Conservation (phyloP, 1,140 invertebrate genomes). For the Rhagoletis pomonella region DNA sequence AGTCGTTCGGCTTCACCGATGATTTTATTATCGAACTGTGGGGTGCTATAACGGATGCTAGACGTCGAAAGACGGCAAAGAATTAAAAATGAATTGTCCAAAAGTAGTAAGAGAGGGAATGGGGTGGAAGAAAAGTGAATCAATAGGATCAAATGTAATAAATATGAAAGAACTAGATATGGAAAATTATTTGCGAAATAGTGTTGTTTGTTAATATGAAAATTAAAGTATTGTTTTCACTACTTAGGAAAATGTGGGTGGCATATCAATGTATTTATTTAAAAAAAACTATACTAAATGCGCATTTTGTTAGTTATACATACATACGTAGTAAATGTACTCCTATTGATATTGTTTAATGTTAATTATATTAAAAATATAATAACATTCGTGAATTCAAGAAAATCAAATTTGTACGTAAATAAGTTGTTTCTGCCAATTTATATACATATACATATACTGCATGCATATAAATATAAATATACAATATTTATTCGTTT, state of each 20-base stretch:
- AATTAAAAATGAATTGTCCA: constrained; percentile 41
- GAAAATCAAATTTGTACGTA: constrained; percentile 28
- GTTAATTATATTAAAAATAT: neutral
- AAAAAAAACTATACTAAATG: neutral
- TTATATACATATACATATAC: constrained; percentile 1
- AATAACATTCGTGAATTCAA: no score
- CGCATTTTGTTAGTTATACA: constrained; percentile 37
- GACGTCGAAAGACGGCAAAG: constrained; percentile 79
- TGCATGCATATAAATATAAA: neutral
- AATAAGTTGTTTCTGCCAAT: constrained; percentile 11
- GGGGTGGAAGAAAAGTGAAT: neutral
- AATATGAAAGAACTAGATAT: neutral
- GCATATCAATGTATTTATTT: constrained; percentile 50
- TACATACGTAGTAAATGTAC: neutral
- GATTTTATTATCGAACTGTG: constrained; percentile 98
- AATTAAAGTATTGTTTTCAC: constrained; percentile 15
- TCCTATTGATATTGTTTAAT: constrained; percentile 32
- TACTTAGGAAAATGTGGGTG: constrained; percentile 25
- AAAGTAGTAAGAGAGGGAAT: neutral
- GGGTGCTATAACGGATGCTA: constrained; percentile 95
- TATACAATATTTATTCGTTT: constrained; percentile 10
- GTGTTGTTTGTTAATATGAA: constrained; percentile 22
- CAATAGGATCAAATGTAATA: neutral
- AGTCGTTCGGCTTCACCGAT: constrained; percentile 96
- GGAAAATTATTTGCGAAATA: neutral